Conservation (phyloP, 2,797 vertebrate species). For the Pelodytes ibericus region DNA sequence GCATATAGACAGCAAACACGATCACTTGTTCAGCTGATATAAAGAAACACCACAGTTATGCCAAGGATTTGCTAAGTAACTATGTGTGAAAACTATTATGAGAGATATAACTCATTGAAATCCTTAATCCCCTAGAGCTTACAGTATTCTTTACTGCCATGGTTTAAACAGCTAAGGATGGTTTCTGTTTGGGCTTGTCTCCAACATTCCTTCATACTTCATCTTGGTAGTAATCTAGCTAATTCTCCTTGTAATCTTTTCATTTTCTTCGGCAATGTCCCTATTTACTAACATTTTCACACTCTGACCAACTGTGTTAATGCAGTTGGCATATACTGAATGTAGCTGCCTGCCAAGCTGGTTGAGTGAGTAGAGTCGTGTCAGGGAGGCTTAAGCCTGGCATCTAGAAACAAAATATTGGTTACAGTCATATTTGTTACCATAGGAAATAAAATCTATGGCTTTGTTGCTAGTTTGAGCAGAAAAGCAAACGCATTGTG, state of each 20-base stretch:
- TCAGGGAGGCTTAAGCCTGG: too few relatives aligned
- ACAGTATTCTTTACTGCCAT: constrained; percentile 4
- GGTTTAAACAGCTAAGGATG: constrained; percentile 6
- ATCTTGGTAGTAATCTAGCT: constrained; percentile 18
- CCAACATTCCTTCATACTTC: constrained; percentile 45
- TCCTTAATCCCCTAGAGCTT: constrained; percentile 37
- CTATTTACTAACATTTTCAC: not conserved
- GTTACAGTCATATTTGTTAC: too few relatives aligned
- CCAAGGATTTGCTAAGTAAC: constrained; percentile 13
- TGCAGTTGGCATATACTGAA: not conserved
- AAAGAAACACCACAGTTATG: constrained; percentile 4
- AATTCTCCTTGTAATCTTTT: not conserved
- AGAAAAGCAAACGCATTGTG: too few relatives aligned
- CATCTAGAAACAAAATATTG: too few relatives aligned
- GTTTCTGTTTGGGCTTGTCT: constrained; percentile 37
- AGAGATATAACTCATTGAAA: constrained; percentile 5
- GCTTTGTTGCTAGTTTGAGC: too few relatives aligned
- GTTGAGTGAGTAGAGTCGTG: too few relatives aligned
- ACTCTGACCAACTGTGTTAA: not conserved
- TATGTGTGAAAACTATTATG: constrained; percentile 3
- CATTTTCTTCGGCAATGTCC: not conserved
- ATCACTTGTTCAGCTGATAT: not conserved
- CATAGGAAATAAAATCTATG: too few relatives aligned
- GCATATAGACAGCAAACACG: not conserved
- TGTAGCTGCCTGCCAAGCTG: too few relatives aligned